Evolutionary conservation across 2,888 invertebrate genomes (phyloP), one percentile per base, ranked within the genome.

Genomic region (Nomada flava): DNA sequence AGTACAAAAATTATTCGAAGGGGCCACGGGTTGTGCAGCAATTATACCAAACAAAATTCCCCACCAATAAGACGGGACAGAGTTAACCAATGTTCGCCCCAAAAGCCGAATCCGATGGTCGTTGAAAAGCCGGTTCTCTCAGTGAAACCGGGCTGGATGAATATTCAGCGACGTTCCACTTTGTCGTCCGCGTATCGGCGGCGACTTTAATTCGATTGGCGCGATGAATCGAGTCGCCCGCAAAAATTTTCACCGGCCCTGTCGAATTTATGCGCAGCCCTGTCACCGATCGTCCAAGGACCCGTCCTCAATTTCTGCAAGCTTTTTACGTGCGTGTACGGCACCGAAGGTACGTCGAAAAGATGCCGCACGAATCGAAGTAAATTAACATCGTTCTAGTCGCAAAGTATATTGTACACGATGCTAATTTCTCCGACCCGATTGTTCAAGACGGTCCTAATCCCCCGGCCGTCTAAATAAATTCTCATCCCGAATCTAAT

Each of bases 111-210:
- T 65, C 26, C 50, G 18, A 29, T n/a, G 11, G 65, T 29, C 65
- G 50, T 23, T 50, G 20, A 5, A 26, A 26, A 65, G 65, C 50
- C 65, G 50, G 63, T 64, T 64, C 47, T 47, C 47, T 10, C 47
- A 52, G 50, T n/a, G 65, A 65, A 65, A 52, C 65, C 50, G 11
- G 65, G n/a, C 65, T 26, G 65, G 52, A 65, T 52, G 65, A 65
- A 65, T 65, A 65, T 50, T 52, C 65, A 65, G 50, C 65, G 65
- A 5, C 10, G 65, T 52, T 52, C 65, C 65, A 65, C 65, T 65
- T 65, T 50, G 65, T 52, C 50, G 64, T 65, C 47, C 29, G 11
- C 50, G 64, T 64, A 65, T 65, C 50, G 26, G 29, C n/a, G 11
- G 20, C 2, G 5, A n/a, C 50, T 26, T 26, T 26, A 65, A 65